Evolutionary conservation across 2,113 vertebrate species (phyloP).

Genomic region (Trematocara stigmaticum): DNA sequence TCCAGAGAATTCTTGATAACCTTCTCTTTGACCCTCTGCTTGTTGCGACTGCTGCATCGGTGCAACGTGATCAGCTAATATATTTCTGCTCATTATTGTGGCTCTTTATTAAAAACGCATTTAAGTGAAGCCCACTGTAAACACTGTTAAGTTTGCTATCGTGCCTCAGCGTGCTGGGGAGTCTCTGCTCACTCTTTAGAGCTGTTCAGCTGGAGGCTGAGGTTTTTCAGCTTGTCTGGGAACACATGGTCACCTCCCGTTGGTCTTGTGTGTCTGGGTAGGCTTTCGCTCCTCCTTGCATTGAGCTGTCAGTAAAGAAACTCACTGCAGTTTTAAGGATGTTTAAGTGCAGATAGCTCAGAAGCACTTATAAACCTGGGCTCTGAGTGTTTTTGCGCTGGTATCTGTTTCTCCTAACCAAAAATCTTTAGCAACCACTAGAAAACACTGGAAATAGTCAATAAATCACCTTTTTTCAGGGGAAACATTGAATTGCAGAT

Average conservation of each 20-base stretch:
- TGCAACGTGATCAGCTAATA: background rate
- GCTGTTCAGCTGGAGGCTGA: background rate
- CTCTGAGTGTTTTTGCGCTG: background rate
- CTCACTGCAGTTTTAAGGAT: background rate
- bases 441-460: background rate
- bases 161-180: background rate
- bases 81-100: background rate
- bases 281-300: background rate
- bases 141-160: fast-evolving
- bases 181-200: background rate
- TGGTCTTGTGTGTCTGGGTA: fast-evolving
- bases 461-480: background rate
- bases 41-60: background rate
- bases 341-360: background rate
- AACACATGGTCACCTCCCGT: background rate
- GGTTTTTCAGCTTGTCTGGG: background rate
- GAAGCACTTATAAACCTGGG: fast-evolving
- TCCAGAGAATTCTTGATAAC: background rate
- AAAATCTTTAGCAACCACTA: background rate
- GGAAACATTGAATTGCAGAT: fast-evolving
- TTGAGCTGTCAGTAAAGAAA: background rate
- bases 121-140: background rate
- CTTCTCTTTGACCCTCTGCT: background rate
- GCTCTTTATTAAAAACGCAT: background rate
- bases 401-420: fast-evolving